Base-by-base conservation (phyloP, 1,140 invertebrate species). In the Leptinotarsa texana region DNA sequence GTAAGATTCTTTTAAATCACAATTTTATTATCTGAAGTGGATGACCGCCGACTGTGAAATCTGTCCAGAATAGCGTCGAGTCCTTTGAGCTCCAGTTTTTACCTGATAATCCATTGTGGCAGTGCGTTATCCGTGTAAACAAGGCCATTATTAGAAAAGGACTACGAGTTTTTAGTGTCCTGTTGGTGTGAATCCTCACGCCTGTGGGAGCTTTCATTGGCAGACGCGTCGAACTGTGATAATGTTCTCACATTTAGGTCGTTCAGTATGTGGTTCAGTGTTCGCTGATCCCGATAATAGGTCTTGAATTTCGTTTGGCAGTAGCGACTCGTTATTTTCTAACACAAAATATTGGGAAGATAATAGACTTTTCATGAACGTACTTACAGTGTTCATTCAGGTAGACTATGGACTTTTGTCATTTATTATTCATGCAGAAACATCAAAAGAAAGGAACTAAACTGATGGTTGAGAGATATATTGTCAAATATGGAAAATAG, bases 161-260 rank as follows among this genome's bases (percentile, higher is more conserved):
- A 69, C 13, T 49, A 69, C 48, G 48, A 22, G 33, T 69, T 69
- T 69, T 66, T 75, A 63, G 75, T 68, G 62, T 73, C 75, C 75
- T 71, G 72, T 73, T 69, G 75, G 70, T 76, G 75, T 76, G 75
- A 73, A 76, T 66, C 71, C 69, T 72, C 62, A 69, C 42, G 68
- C 68, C 68, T 69, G 17, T 13, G 27, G 42, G 61, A 62, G 22
- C 21, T n/a, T 15, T 62, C 63, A 73, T 75, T 75, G 74, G 74
- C 69, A 49, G 61, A 76, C 47, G 75, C 75, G 75, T 76, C 71
- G 61, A 63, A 70, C 71, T 68, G 63, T 73, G 27, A 67, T 76
- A 76, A 76, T 76, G 66, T 76, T 76, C 63, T 73, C 72, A 76
- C 75, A 69, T 76, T 76, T 69, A 73, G 51, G 48, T 74, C 69